phyloP scores from a whole-genome alignment of 2,888 invertebrate species.

The Diabrotica balteata region DNA sequence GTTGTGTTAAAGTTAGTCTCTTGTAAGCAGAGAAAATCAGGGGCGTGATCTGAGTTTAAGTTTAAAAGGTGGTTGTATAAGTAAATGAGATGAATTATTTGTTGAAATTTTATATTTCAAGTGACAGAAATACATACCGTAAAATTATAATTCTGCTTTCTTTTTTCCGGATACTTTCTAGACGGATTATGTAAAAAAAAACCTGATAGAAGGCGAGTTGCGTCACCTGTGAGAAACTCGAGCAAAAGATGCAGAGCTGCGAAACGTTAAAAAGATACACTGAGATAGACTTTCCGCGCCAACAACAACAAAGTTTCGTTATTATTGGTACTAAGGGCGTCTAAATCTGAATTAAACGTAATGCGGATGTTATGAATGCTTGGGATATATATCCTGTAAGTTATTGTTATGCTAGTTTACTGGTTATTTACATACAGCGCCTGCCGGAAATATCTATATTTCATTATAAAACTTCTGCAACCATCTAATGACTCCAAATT shows the following conservation, averaged over 20 bases:
- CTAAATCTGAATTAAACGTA: conserved; percentile 41
- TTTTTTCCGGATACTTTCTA: too few relatives aligned
- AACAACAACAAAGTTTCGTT: conserved; percentile 38
- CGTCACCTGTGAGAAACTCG: neutral
- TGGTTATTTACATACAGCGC: conserved; percentile 35
- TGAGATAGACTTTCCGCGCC: conserved; percentile 34
- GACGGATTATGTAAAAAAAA: too few relatives aligned
- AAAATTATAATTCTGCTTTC: too few relatives aligned
- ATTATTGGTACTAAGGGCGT: conserved; percentile 40
- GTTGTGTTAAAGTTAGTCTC: too few relatives aligned
- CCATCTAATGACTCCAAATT: conserved; percentile 17
- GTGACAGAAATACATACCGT: too few relatives aligned
- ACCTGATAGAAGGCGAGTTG: neutral
- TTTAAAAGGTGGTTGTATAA: too few relatives aligned
- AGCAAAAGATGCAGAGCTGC: neutral
- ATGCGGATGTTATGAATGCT: conserved; percentile 39
- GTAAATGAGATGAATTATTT: too few relatives aligned
- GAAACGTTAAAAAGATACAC: conserved; percentile 37
- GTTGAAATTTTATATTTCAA: too few relatives aligned
- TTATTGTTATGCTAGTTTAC: conserved; percentile 38
- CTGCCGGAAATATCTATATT: conserved; percentile 35
- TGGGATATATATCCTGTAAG: conserved; percentile 30
- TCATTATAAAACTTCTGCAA: conserved; percentile 28
- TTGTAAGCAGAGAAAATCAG: too few relatives aligned
- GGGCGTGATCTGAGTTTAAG: too few relatives aligned